These are phyloP conservation scores for Poecilia picta DNA, from an alignment of 2,797 vertebrate genomes.

Conservation along the genomic window DNA sequence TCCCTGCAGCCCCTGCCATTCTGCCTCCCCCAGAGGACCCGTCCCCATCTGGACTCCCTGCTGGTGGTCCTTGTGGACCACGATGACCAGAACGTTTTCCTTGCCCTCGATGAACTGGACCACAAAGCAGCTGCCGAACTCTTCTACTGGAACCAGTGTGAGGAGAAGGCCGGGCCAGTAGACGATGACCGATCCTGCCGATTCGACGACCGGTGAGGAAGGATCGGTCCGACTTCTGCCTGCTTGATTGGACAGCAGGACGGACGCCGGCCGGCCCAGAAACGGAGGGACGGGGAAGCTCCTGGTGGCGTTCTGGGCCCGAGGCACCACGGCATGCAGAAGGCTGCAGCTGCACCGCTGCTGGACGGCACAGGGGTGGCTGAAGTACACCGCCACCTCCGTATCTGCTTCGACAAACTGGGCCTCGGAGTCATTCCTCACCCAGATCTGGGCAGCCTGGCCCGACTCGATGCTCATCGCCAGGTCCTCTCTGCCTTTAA, in stretches of 20 bases:
- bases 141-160: slow-evolving; percentile 58
- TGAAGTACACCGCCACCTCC: slow-evolving; percentile 64
- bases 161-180: slow-evolving; percentile 63
- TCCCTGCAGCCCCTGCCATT: slow-evolving; percentile 36
- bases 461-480: accelerated
- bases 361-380: slow-evolving; percentile 60
- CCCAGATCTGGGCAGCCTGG: slow-evolving; percentile 32
- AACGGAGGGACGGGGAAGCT: slow-evolving; percentile 55
- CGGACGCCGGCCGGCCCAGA: accelerated
- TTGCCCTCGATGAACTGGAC: accelerated
- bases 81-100: slow-evolving; percentile 17
- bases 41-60: slow-evolving; percentile 3
- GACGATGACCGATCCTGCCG: slow-evolving; percentile 17
- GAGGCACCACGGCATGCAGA: slow-evolving; percentile 54
- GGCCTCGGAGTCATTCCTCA: accelerated
- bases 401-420: accelerated
- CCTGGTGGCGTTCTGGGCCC: accelerated
- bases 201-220: accelerated
- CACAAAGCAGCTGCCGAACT: slow-evolving; percentile 67
- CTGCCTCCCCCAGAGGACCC: accelerated
- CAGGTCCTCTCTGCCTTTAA: accelerated
- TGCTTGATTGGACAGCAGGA: slow-evolving; percentile 37
- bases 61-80: slow-evolving; percentile 34
- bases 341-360: slow-evolving; percentile 63
- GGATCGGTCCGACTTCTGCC: accelerated